Evolutionary conservation across 2,888 invertebrate species (phyloP).

Genomic region (Cheilosia vernalis): DNA sequence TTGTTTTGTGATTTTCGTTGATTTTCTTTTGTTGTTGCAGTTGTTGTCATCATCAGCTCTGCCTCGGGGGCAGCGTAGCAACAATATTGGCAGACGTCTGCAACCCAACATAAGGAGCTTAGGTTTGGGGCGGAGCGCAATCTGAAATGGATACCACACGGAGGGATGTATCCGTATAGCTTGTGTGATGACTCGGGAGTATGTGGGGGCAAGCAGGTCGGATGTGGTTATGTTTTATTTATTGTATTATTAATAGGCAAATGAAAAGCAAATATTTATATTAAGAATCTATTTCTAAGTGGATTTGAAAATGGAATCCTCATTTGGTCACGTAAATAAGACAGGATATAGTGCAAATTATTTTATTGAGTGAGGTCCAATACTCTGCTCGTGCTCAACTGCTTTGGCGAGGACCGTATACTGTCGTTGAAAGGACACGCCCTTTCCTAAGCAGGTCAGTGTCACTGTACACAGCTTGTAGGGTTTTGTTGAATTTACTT

Average conservation of each 20-base stretch:
- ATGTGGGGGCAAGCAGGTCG: constrained; percentile 41
- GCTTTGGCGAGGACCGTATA: no score
- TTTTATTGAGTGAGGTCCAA: no score
- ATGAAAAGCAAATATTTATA: constrained; percentile 63
- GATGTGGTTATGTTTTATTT: constrained; percentile 34
- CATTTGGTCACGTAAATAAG: no score
- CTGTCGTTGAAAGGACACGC: no score
- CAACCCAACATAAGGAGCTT: constrained; percentile 40
- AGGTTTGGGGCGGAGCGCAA: neutral
- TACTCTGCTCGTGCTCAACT: no score
- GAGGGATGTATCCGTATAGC: neutral
- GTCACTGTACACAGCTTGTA: no score
- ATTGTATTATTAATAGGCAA: constrained; percentile 60
- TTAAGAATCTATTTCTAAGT: constrained; percentile 43
- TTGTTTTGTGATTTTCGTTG: constrained; percentile 16
- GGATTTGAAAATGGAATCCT: neutral
- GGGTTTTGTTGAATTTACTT: no score
- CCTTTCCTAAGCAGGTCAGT: no score
- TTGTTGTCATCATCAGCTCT: constrained; percentile 6
- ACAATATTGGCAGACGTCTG: constrained; percentile 62
- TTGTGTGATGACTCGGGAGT: constrained; percentile 5
- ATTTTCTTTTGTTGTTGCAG: constrained; percentile 9
- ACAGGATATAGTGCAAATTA: no score
- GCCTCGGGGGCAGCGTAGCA: constrained; percentile 37
- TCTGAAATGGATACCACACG: constrained; percentile 41